Conservation (phyloP, 2,888 invertebrate species). For the Himalopsyche tibetana region DNA sequence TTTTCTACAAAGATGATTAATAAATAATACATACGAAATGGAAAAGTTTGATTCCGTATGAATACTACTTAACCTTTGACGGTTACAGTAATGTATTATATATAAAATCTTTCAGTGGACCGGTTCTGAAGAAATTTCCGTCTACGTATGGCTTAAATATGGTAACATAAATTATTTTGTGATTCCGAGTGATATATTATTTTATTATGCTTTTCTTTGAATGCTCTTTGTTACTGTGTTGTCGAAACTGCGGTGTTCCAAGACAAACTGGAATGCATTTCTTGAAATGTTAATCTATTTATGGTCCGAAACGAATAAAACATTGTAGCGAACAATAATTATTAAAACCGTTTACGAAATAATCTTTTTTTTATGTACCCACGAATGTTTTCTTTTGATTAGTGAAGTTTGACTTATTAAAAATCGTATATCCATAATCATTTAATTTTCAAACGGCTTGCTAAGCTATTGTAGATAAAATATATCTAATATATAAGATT, state of each 20-base stretch:
- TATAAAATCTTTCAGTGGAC: background rate
- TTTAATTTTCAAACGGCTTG: too few species aligned
- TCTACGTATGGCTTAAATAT: background rate
- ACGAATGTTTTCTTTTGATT: background rate
- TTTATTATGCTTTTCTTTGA: constrained; percentile 34
- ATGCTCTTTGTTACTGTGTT: constrained; percentile 23
- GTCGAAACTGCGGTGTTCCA: background rate
- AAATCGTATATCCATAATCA: too few species aligned
- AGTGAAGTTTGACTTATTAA: too few species aligned
- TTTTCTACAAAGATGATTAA: too few species aligned
- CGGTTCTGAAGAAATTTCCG: background rate
- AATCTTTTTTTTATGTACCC: background rate
- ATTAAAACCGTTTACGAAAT: background rate
- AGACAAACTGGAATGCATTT: constrained; percentile 15
- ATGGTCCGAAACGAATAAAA: constrained; percentile 3
- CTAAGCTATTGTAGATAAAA: too few species aligned
- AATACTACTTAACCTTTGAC: too few species aligned
- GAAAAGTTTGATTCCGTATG: too few species aligned
- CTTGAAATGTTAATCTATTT: constrained; percentile 34
- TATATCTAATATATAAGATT: too few species aligned
- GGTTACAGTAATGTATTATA: too few species aligned
- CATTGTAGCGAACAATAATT: constrained; percentile 14
- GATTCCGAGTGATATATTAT: constrained; percentile 31
- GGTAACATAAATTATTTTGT: constrained; percentile 20
- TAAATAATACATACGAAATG: too few species aligned